A percentile compares a stretch with the other conserved stretches of the same genome.
These are phyloP conservation scores for Bombus confusus DNA, from an alignment of 1,140 invertebrate genomes.

Conservation along the genomic window DNA sequence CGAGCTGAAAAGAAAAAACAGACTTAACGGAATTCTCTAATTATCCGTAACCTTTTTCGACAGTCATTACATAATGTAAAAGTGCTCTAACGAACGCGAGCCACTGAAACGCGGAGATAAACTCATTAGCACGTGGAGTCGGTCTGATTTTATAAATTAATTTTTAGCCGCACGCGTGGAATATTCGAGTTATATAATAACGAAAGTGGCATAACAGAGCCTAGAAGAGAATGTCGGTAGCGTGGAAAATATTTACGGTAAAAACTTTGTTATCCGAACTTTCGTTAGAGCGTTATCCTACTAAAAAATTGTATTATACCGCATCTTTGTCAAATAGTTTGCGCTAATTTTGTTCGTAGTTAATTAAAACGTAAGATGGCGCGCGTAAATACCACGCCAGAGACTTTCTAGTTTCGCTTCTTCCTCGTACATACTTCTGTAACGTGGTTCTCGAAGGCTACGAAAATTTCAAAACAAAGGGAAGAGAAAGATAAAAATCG, in stretches of 20 bases:
- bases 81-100: not conserved
- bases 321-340: not conserved
- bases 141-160: not conserved
- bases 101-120: not conserved
- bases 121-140: not conserved
- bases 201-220: not conserved
- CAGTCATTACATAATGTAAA: not conserved
- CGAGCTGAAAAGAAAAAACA: not conserved
- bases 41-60: not conserved
- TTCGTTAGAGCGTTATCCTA: too few relatives aligned
- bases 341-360: not conserved
- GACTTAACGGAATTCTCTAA: not conserved
- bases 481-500: too few relatives aligned
- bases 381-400: too few relatives aligned
- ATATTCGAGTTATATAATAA: slow-evolving; percentile 6
- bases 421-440: too few relatives aligned
- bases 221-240: not conserved
- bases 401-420: too few relatives aligned
- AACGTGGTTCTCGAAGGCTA: too few relatives aligned
- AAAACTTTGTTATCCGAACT: not conserved
- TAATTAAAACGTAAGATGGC: not conserved
- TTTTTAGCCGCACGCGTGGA: not conserved
- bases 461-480: too few relatives aligned
- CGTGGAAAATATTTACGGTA: not conserved
- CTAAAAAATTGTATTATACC: not conserved